These are phyloP conservation scores for Lysandra bellargus DNA, from an alignment of 2,888 invertebrate genomes.

Conservation along the genomic window DNA sequence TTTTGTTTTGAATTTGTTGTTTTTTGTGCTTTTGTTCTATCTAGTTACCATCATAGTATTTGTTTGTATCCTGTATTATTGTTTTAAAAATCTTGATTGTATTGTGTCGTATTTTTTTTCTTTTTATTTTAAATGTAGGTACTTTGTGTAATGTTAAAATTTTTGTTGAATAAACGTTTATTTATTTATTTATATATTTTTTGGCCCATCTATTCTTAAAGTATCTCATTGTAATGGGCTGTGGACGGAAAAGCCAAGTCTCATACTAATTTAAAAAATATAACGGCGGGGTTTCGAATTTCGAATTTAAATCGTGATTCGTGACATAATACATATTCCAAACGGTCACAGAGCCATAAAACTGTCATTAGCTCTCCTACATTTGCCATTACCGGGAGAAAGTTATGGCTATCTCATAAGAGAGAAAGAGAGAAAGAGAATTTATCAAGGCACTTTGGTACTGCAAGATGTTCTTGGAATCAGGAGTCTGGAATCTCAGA, in stretches of 20 bases:
- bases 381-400: conserved; percentile 19
- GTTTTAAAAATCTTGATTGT: too few species aligned
- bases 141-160: too few species aligned
- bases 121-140: too few species aligned
- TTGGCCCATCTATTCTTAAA: background rate
- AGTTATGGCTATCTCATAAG: conserved; percentile 13
- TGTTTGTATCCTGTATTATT: too few species aligned
- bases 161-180: too few species aligned
- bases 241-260: background rate
- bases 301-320: background rate
- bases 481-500: too few species aligned
- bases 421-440: background rate
- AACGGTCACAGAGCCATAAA: conserved; percentile 15
- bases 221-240: background rate
- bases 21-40: too few species aligned
- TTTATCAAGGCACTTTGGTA: background rate
- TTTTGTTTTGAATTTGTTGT: too few species aligned
- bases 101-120: too few species aligned
- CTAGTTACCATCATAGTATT: too few species aligned
- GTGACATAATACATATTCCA: background rate
- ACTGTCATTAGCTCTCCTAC: conserved; percentile 15
- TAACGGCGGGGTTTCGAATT: background rate
- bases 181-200: too few species aligned
- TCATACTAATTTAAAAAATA: background rate
- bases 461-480: background rate